Evolutionary conservation across 2,797 vertebrate species (phyloP), one percentile per base, ranked within the genome.

Genomic region (Ctenochaetus hawaiiensis): DNA sequence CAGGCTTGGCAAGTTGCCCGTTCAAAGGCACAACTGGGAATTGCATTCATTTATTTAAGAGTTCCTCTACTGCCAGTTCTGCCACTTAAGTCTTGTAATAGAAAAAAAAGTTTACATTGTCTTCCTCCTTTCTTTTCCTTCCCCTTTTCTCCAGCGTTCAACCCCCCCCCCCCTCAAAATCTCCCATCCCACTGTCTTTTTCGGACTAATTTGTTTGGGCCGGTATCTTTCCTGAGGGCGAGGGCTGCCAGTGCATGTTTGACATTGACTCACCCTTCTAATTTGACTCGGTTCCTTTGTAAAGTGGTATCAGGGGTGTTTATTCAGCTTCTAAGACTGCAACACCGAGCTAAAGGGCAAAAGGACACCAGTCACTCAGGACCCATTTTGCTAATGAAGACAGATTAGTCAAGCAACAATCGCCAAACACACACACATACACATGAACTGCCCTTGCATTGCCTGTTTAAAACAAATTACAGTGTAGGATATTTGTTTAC

Each of bases 21-120:
- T 75, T 86, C 83, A 76, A 88, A 87, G 67, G 58, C 72, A 44
- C 75, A 58, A 60, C 1, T 2, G 84, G 81, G 82, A 80, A 81
- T 64, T 68, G 23, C 59, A 52, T 81, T 87, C 49, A 87, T 87
- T 84, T 87, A 85, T 91, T 78, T 88, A 87, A 84, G 79, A 86
- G 82, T 72, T 81, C 37, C 66, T 81, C 80, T 62, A 67, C 58
- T 72, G 82, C 72, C 64, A 72, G 69, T 49, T 68, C 56, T 82
- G 75, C 72, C 60, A 45, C 65, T 80, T 76, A 34, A 57, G 64
- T 66, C 51, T 67, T 53, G 14, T 54, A 45, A 58, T n/a, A 56
- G 51, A 30, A 30, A 30, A 10, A 49, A 54, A 56, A 43, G 20
- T 77, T 67, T 23, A 8, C 30, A 52, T 61, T 64, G 2, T 59